These are phyloP conservation scores for Holcopasites calliopsidis DNA, from an alignment of 1,140 invertebrate genomes.

Conservation along the genomic window DNA sequence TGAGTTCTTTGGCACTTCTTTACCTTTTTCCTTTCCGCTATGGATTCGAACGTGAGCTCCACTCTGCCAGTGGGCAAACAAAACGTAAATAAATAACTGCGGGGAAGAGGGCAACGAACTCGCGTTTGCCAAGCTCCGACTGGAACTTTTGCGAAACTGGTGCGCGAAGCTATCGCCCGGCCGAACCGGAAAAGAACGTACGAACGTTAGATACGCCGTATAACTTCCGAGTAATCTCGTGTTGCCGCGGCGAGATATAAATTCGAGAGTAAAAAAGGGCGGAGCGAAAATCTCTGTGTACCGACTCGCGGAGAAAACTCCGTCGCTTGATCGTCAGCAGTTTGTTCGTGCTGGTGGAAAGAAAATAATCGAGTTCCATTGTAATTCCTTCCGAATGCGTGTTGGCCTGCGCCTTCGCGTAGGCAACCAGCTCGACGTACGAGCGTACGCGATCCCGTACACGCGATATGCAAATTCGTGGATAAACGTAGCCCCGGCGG, in stretches of 20 bases:
- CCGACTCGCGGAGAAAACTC: not conserved
- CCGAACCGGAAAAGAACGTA: constrained; percentile 27
- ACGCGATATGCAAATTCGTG: constrained; percentile 72
- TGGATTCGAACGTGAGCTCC: not conserved
- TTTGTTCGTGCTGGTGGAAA: constrained; percentile 1
- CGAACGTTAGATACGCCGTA: constrained; percentile 21
- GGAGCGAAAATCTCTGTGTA: not conserved
- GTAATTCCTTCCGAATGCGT: constrained; percentile 30
- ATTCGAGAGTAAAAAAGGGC: constrained; percentile 30
- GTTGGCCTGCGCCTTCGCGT: constrained; percentile 35
- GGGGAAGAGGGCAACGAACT: constrained; percentile 26
- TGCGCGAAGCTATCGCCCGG: constrained; percentile 43
- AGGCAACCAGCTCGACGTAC: constrained; percentile 12
- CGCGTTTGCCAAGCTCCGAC: constrained; percentile 15
- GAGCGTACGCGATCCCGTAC: constrained; percentile 22
- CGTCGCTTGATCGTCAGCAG: constrained; percentile 31
- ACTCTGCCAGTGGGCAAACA: constrained; percentile 29
- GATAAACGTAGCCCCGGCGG: constrained; percentile 58
- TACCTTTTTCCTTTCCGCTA: not conserved
- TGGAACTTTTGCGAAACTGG: constrained; percentile 50
- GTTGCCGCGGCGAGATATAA: constrained; percentile 31
- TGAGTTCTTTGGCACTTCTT: not conserved
- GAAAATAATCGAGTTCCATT: constrained; percentile 14
- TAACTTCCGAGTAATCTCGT: constrained; percentile 46
- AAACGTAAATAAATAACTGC: constrained; percentile 55